These are phyloP conservation scores for Xestia rhomboidea DNA, from an alignment of 2,888 invertebrate genomes.

Conservation along the genomic window DNA sequence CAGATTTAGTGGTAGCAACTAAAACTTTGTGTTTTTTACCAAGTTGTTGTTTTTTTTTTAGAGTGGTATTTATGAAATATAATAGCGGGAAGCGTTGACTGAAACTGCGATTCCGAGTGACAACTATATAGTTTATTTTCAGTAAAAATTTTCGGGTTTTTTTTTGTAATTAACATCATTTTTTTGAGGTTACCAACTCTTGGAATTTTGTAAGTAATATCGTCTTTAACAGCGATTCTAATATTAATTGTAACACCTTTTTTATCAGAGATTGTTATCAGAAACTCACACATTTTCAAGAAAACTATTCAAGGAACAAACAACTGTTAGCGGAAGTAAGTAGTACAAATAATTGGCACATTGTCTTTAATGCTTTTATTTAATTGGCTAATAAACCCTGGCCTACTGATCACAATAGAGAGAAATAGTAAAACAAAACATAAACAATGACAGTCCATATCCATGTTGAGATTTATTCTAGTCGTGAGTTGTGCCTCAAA, in stretches of 20 bases:
- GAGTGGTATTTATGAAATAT: no score
- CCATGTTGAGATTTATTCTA: background rate
- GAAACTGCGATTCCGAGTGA: no score
- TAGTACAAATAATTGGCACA: background rate
- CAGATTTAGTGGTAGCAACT: no score
- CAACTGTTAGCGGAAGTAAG: background rate
- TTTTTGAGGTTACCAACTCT: no score
- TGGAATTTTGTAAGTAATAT: background rate
- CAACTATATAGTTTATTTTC: no score
- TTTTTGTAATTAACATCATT: no score
- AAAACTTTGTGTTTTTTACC: no score
- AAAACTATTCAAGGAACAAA: constrained; percentile 1
- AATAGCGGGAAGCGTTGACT: no score
- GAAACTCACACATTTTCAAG: background rate
- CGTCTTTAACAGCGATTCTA: background rate
- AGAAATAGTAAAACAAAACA: background rate
- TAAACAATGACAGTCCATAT: background rate
- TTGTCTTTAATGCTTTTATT: background rate
- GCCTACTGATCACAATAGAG: background rate
- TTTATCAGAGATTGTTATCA: no score
- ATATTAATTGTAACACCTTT: background rate
- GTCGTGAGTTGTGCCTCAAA: background rate
- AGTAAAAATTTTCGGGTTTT: no score
- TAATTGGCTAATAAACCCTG: background rate
- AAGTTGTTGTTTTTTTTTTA: no score